Evolutionary conservation across 2,888 invertebrate genomes (phyloP), one percentile per base, ranked within the genome.

Genomic region (Acleris sparsana): DNA sequence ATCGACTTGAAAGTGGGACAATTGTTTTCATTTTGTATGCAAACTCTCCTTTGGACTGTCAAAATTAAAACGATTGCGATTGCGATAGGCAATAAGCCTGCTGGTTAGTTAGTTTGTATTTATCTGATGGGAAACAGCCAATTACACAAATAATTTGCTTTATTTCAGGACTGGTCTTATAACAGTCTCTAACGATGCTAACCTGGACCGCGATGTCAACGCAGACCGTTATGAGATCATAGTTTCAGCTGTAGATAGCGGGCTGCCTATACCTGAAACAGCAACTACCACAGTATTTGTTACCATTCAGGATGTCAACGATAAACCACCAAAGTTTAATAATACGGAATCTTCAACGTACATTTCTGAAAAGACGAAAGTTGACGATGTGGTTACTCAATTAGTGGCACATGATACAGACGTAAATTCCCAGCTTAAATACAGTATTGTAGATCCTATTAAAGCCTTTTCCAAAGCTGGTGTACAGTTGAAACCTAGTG

Each of bases 321-420:
- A 97, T 78, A 97, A 97, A 77, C 94, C 96, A 17, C 97, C 97
- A 0, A 94, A 92, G 67, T 97, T 97, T 72, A 95, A 93, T 61
- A 92, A 93, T 55, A 94, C 94, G 57, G 94, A 94, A 70, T 94
- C 94, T 60, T 93, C 94, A 0, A 94, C 95, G 25, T 96, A 96
- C 72, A 94, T 96, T 5, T 96, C 96, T 0, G 96, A 96, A 79
- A 93, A 95, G 73, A 94, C 95, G 0, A 91, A 93, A 69, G 87
- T 94, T 17, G 94, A 94, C 70, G 93, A 95, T 70, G 82, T 93
- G 5, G 95, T 97, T 0, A 83, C 96, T 6, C 94, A 92, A 74
- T 94, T 96, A 0, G 82, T 86, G 57, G 97, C 97, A 0, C 89
- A 90, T 16, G 97, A 97, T 82, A 95, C 95, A 6, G 97, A 97